Percentiles rank a stretch among this genome's conserved stretches.
Evolutionary conservation across 2,797 vertebrate species (phyloP).

Genomic region (Danio tinwini): DNA sequence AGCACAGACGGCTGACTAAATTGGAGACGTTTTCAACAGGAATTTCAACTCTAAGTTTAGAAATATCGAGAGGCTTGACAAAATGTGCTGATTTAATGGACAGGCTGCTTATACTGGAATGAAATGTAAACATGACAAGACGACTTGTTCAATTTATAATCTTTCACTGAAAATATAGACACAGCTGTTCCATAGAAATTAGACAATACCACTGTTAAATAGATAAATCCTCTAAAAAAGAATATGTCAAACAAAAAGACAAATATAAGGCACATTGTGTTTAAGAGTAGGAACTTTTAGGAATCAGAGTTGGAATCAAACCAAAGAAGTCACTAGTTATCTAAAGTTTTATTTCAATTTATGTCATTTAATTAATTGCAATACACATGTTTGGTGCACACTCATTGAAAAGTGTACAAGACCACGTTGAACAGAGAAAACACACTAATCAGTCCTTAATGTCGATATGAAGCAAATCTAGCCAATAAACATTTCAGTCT

Average conservation of each 20-base stretch:
- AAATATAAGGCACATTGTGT: background rate
- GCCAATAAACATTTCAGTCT: background rate
- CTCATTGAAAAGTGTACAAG: background rate
- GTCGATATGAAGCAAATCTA: background rate
- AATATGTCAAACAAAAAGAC: constrained; percentile 1
- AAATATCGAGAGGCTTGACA: constrained; percentile 9
- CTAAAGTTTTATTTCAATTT: constrained; percentile 4
- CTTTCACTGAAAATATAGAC: constrained; percentile 42
- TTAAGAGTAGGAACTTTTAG: constrained; percentile 12
- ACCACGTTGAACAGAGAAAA: background rate
- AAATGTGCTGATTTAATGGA: constrained; percentile 38
- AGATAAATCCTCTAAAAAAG: background rate
- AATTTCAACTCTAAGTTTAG: constrained; percentile 20
- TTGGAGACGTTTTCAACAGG: constrained; percentile 26
- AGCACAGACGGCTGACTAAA: constrained; percentile 28
- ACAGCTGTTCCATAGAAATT: constrained; percentile 40
- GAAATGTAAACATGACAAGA: constrained; percentile 46
- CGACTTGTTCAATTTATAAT: constrained; percentile 41
- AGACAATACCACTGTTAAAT: constrained; percentile 26
- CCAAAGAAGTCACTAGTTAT: background rate
- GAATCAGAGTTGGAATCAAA: background rate
- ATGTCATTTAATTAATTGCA: background rate
- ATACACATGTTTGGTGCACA: background rate
- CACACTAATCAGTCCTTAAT: constrained; percentile 8
- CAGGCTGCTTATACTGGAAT: constrained; percentile 31